Percentiles rank a stretch among this genome's conserved stretches.
These are phyloP conservation scores for Ophthalmolycus amberensis DNA, from an alignment of 2,113 vertebrate genomes.

Conservation along the genomic window DNA sequence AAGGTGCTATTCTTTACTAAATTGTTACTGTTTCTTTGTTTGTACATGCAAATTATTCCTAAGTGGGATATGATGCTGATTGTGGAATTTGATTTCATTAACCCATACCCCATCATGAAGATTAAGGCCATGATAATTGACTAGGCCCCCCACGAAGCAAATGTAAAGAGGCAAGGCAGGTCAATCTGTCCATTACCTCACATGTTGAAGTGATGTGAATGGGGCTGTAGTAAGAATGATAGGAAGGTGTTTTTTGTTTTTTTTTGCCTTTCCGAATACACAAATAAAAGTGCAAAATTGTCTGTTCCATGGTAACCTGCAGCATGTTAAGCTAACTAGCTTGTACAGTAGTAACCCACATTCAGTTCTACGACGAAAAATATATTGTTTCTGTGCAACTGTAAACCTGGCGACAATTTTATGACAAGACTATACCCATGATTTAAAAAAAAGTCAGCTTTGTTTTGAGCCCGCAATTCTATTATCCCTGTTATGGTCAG, in stretches of 20 bases:
- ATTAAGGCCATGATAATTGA: not conserved
- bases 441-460: not conserved
- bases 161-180: not conserved
- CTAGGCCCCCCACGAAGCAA: not conserved
- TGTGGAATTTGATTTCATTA: not conserved
- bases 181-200: not conserved
- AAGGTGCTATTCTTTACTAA: not conserved
- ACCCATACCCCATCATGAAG: not conserved
- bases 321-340: not conserved
- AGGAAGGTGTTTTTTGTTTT: not conserved
- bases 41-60: not conserved
- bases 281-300: not conserved
- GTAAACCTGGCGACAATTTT: too few species aligned
- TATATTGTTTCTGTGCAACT: not conserved
- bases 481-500: conserved; percentile 11
- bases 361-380: not conserved
- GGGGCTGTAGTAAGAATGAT: not conserved
- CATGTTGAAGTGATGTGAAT: not conserved
- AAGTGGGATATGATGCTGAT: not conserved
- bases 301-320: not conserved
- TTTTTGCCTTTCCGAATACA: not conserved
- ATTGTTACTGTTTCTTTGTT: not conserved
- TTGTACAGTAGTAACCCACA: not conserved
- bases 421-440: not conserved
- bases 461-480: conserved; percentile 2